Conservation (phyloP, 2,113 vertebrate species). For the Colossoma macropomum region DNA sequence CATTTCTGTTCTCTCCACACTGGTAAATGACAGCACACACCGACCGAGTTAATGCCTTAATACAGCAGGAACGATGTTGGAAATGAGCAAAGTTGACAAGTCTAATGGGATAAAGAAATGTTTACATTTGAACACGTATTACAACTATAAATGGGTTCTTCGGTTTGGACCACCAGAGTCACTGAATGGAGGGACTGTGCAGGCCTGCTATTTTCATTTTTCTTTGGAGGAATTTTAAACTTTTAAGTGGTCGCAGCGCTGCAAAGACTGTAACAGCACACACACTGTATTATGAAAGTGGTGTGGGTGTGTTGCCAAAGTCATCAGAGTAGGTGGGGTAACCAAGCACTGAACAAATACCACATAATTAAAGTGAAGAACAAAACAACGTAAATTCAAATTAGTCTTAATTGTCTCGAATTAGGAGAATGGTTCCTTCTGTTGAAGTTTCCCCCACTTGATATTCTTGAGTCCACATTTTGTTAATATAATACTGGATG, state of each 20-base stretch:
- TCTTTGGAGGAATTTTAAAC: background rate
- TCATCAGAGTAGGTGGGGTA: background rate
- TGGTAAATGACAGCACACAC: slow-evolving; percentile 52
- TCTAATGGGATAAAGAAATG: slow-evolving; percentile 54
- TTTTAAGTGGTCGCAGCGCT: background rate
- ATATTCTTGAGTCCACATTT: background rate
- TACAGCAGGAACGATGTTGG: slow-evolving; percentile 54
- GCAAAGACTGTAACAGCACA: background rate
- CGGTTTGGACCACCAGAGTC: background rate
- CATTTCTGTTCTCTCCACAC: slow-evolving; percentile 35
- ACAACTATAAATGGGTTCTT: slow-evolving; percentile 30
- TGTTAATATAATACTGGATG: background rate
- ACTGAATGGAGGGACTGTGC: background rate
- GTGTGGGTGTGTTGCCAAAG: background rate
- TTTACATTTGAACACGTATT: slow-evolving; percentile 49
- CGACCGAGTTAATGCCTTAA: slow-evolving; percentile 56
- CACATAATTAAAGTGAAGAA: background rate
- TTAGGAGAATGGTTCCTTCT: background rate
- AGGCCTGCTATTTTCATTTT: background rate
- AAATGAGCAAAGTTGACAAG: slow-evolving; percentile 48
- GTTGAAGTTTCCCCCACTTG: background rate
- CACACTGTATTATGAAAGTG: background rate
- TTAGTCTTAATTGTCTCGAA: background rate
- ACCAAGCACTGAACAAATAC: background rate
- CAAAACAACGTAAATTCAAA: background rate